Conservation (phyloP, 2,113 vertebrate genomes). For the Microcebus tavaratra region DNA sequence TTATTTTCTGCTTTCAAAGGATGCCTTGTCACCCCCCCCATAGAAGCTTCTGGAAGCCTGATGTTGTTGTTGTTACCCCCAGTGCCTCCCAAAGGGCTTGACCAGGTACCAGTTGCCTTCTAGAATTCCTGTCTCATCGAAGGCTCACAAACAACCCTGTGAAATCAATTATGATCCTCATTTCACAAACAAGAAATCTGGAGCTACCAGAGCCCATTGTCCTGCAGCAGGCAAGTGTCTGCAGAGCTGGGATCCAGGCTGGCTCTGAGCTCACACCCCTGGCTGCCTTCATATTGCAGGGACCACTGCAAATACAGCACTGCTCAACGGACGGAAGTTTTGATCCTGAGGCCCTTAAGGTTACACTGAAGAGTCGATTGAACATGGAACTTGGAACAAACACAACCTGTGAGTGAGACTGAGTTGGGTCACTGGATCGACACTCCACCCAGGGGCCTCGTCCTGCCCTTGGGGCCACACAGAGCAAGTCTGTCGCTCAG, state of each 20-base stretch:
- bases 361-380: neutral
- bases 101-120: neutral
- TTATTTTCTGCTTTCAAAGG: neutral
- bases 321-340: fast-evolving
- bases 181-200: neutral
- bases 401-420: too few relatives aligned
- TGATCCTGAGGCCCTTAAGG: too few relatives aligned
- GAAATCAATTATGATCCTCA: neutral
- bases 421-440: fast-evolving
- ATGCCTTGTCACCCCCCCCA: neutral
- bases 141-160: neutral
- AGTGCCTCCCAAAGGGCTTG: neutral
- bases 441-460: fast-evolving
- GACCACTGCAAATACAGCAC: fast-evolving
- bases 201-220: fast-evolving
- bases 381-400: neutral
- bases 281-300: neutral
- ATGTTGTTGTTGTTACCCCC: too few relatives aligned
- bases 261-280: neutral
- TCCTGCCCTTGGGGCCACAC: too few relatives aligned
- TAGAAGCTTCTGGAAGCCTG: neutral
- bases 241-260: neutral
- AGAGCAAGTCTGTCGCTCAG: fast-evolving
- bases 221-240: fast-evolving
- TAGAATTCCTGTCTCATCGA: neutral